Conservation (phyloP, 2,113 vertebrate genomes). For the Ovis canadensis region DNA sequence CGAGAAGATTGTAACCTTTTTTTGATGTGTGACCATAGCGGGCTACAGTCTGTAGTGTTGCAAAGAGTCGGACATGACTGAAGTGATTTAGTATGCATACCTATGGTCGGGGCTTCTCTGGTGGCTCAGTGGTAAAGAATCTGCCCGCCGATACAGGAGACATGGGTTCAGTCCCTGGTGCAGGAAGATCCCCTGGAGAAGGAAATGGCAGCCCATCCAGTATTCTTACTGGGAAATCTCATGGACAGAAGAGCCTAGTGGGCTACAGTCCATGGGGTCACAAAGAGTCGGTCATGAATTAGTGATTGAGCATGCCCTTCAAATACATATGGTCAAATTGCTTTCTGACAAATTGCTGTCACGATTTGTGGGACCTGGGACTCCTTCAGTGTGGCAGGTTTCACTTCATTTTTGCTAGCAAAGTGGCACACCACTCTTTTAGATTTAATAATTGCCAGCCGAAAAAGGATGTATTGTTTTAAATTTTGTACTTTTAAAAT, state of each 20-base stretch:
- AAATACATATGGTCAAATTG: background rate
- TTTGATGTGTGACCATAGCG: background rate
- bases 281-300: background rate
- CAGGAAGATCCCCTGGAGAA: background rate
- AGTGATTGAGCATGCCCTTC: background rate
- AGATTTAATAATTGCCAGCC: background rate
- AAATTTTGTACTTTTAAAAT: background rate
- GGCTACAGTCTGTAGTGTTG: background rate
- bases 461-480: background rate
- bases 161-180: background rate
- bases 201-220: background rate
- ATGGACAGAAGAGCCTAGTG: background rate
- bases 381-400: background rate
- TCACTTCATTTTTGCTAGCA: background rate
- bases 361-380: rapidly evolving
- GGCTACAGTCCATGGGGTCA: background rate
- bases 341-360: background rate
- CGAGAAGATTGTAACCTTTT: background rate
- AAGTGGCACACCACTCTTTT: background rate
- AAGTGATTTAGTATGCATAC: background rate
- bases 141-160: background rate
- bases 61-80: background rate
- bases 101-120: background rate
- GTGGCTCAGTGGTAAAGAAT: background rate
- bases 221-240: background rate